Evolutionary conservation across 23 tunicate genomes (phyloP), one percentile per base, ranked within the genome.

Genomic region (Trididemnum nubilum): DNA sequence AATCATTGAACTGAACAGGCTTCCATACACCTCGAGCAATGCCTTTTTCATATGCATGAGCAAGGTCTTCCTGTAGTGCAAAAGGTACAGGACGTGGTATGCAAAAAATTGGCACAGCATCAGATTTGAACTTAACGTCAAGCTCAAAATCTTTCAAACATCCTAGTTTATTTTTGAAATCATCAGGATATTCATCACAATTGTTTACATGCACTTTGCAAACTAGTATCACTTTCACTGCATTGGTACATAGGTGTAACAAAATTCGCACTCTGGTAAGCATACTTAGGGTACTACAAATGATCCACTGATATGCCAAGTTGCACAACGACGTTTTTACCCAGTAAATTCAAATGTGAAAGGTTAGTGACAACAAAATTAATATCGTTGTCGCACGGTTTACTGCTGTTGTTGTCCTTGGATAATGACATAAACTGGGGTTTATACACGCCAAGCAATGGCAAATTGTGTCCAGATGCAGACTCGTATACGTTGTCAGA

Each of bases 41-140:
- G 76, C 85, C 85, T 7, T 35, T 18, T 9, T 81, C 76, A 37
- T 34, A 81, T 1, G 76, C 85, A 7, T 65, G 76, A 37, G 67
- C 19, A 9, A 81, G 27, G 27, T 81, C 75, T 19, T 81, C 76
- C 69, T 65, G 85, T 24, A 66, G 29, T 38, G 85, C 85, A 36
- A 64, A 64, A 7, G 85, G 85, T 33, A 81, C 85, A 23, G 76
- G 75, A 31, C 75, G 67, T 26, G 85, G 85, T 29, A 35, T 81
- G 36, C 85, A 81, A 64, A 64, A 81, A 32, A 65, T 81, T 23
- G 85, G 75, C 61, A 23, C 44, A 33, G 63, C 61, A 26, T 66
- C 85, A 5, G 61, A 21, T 64, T 65, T 64, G 65, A 81, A 81
- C 19, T 66, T 65, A 9, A 81, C 34, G 19, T 81, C 85, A 38